Evolutionary conservation across 2,113 vertebrate species (phyloP).

Genomic region (Enhydra lutris): DNA sequence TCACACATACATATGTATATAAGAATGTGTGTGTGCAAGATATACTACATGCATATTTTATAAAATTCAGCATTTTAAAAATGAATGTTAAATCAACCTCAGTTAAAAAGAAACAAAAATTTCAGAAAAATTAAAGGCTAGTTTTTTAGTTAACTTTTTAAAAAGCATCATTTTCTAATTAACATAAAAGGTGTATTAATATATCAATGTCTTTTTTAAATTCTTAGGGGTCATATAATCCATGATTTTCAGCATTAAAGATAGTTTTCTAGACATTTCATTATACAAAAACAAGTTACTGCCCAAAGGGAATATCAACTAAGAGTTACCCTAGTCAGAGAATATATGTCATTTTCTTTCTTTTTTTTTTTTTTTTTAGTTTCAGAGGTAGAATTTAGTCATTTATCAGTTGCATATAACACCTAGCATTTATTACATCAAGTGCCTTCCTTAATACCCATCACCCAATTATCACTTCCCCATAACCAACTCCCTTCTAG

Average conservation of each 20-base stretch:
- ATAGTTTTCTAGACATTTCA: background rate
- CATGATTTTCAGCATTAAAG: background rate
- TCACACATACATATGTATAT: background rate
- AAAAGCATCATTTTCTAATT: background rate
- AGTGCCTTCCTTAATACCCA: background rate
- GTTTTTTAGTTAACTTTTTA: background rate
- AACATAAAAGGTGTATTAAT: background rate
- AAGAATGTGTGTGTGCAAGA: background rate
- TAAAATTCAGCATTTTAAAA: background rate
- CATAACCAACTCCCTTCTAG: background rate
- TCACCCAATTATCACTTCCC: background rate
- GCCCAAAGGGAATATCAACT: background rate
- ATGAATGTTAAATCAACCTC: background rate
- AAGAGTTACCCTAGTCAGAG: background rate
- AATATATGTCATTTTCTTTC: background rate
- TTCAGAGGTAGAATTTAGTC: background rate
- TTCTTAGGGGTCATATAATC: background rate
- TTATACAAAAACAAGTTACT: background rate
- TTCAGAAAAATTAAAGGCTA: background rate
- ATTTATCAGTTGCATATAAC: background rate
- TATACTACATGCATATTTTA: background rate
- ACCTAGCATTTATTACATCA: background rate
- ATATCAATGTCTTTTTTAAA: background rate
- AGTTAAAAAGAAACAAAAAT: background rate
- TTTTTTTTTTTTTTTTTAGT: background rate